Evolutionary conservation across 2,797 vertebrate genomes (phyloP).

Genomic region (Ctenochaetus hawaiiensis): DNA sequence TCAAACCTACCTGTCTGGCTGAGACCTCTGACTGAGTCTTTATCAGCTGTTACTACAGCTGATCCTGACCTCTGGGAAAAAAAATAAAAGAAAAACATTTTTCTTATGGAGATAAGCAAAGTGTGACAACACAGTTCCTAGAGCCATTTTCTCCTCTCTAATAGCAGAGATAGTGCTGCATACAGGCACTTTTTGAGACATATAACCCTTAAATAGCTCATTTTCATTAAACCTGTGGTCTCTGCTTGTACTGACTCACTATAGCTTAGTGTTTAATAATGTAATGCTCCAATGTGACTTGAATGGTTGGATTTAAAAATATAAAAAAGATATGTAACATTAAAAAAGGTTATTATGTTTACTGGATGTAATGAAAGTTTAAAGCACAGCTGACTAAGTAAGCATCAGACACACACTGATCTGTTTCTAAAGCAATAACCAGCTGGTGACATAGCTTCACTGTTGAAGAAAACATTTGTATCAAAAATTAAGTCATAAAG

Average conservation of each 20-base stretch:
- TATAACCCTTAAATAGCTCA: slow-evolving; percentile 8
- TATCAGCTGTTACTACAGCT: slow-evolving; percentile 41
- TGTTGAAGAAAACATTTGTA: not conserved
- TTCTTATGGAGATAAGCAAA: slow-evolving; percentile 39
- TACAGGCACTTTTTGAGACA: slow-evolving; percentile 23
- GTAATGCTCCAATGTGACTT: not conserved
- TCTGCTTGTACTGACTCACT: not conserved
- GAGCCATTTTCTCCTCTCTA: slow-evolving; percentile 24
- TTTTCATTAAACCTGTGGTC: slow-evolving; percentile 3
- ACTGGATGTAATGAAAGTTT: too few species aligned
- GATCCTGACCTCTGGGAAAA: slow-evolving; percentile 37
- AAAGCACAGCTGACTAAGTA: too few species aligned
- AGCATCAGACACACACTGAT: too few species aligned
- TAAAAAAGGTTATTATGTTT: too few species aligned
- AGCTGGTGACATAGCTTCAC: not conserved
- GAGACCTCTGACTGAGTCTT: slow-evolving; percentile 42
- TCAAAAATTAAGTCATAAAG: not conserved
- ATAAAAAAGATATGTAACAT: not conserved
- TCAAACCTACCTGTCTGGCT: slow-evolving; percentile 47
- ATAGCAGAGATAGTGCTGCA: not conserved
- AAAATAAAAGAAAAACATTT: not conserved
- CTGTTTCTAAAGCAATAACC: not conserved
- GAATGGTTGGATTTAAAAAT: not conserved
- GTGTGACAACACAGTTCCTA: slow-evolving; percentile 42
- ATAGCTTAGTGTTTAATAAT: not conserved